phyloP scores from a whole-genome alignment of 1,140 invertebrate species.

The Nylanderia fulva region DNA sequence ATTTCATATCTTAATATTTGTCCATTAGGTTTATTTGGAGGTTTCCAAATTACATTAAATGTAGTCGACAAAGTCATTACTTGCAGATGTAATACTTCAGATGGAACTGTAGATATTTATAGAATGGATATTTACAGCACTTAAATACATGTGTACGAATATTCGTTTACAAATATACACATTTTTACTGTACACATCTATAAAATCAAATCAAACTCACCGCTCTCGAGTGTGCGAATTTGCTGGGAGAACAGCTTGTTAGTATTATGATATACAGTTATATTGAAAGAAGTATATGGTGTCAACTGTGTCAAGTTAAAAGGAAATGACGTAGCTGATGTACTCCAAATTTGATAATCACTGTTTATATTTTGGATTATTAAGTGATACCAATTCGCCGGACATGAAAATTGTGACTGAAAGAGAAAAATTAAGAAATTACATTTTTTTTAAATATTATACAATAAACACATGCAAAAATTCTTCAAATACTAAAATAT shows the following conservation, averaged over 20 bases:
- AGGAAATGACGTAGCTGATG: background rate
- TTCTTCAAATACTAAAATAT: background rate
- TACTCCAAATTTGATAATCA: too few species aligned
- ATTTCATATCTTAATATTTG: conserved; percentile 56
- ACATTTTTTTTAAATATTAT: background rate
- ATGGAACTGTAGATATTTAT: conserved; percentile 52
- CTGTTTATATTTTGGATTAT: background rate
- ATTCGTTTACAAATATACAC: background rate
- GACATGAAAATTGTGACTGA: conserved; percentile 52
- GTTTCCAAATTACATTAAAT: conserved; percentile 45
- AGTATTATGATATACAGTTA: conserved; percentile 15
- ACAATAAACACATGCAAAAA: background rate
- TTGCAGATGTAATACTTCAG: conserved; percentile 29
- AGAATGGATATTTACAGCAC: background rate
- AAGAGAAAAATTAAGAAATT: background rate
- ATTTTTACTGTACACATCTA: too few species aligned
- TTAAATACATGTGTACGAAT: too few species aligned
- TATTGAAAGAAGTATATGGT: conserved; percentile 33
- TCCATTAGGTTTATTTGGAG: conserved; percentile 48
- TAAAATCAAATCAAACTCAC: conserved; percentile 36
- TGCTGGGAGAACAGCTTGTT: background rate
- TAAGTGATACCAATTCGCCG: conserved; percentile 55
- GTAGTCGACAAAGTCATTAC: background rate
- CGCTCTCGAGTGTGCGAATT: conserved; percentile 58
- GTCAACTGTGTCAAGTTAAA: conserved; percentile 1